Percentiles rank a stretch among this genome's conserved stretches.
These are phyloP conservation scores for Platalea minor DNA, from an alignment of 2,797 vertebrate species.

Conservation along the genomic window DNA sequence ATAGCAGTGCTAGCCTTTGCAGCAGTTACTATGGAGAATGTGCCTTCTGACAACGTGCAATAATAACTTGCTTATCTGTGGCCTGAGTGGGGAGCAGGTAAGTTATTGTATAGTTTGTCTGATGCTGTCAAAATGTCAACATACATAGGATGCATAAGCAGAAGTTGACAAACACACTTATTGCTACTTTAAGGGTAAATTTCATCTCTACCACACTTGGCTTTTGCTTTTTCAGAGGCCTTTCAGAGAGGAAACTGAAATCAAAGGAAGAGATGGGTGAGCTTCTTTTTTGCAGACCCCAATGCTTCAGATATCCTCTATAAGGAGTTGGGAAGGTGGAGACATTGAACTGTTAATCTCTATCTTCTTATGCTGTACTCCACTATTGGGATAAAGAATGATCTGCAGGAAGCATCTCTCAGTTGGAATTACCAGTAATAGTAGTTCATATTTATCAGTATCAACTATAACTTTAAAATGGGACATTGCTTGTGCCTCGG, in stretches of 20 bases:
- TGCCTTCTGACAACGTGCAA: neutral
- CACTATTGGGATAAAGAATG: neutral
- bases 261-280: neutral
- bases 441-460: neutral
- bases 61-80: neutral
- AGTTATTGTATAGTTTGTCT: neutral
- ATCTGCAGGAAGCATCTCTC: neutral
- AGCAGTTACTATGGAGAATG: neutral
- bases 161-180: neutral
- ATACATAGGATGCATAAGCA: neutral
- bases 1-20: neutral
- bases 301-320: accelerated
- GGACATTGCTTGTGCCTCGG: neutral
- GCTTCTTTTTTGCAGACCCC: neutral
- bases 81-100: neutral
- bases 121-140: neutral
- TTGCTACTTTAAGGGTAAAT: neutral
- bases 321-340: neutral
- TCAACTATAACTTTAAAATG: neutral
- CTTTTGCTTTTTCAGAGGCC: neutral
- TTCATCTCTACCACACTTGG: neutral
- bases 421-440: neutral
- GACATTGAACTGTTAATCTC: neutral
- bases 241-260: neutral
- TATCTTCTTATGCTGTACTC: neutral